These are phyloP conservation scores for Macquaria australasica DNA, from an alignment of 2,113 vertebrate species.

Conservation along the genomic window DNA sequence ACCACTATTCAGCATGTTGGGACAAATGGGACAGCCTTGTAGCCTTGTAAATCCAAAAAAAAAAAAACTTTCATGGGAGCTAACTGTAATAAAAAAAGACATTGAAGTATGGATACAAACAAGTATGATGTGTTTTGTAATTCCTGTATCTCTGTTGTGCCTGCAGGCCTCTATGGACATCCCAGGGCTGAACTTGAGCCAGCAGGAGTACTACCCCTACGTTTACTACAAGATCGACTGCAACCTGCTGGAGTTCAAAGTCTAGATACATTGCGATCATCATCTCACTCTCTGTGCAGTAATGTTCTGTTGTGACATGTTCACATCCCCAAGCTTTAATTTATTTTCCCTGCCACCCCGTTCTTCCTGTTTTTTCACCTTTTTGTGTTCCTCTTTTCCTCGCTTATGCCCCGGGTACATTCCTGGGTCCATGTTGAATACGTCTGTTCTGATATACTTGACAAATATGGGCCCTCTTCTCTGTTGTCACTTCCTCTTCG, in stretches of 20 bases:
- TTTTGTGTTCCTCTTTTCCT: constrained; percentile 11
- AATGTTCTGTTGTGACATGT: constrained; percentile 44
- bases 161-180: constrained; percentile 95
- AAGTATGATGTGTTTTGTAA: neutral
- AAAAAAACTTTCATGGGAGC: neutral
- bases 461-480: neutral
- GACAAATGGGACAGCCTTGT: neutral
- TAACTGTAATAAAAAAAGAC: neutral
- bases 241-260: constrained; percentile 96
- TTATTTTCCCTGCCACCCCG: constrained; percentile 34
- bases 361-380: neutral
- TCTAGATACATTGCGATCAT: constrained; percentile 76
- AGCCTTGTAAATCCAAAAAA: neutral
- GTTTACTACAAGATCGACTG: constrained; percentile 99
- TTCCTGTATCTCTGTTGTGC: neutral
- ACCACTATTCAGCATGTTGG: neutral
- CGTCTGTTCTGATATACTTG: constrained; percentile 32
- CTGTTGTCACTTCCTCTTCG: constrained; percentile 19
- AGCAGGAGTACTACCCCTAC: constrained; percentile 98
- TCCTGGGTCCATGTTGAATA: constrained; percentile 19
- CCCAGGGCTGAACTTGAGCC: constrained; percentile 96
- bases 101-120: neutral
- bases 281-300: constrained; percentile 8
- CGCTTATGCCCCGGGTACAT: constrained; percentile 35
- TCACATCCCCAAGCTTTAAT: constrained; percentile 45